Evolutionary conservation across 2,888 invertebrate genomes (phyloP).

Genomic region (Trypoxylon attenuatum): DNA sequence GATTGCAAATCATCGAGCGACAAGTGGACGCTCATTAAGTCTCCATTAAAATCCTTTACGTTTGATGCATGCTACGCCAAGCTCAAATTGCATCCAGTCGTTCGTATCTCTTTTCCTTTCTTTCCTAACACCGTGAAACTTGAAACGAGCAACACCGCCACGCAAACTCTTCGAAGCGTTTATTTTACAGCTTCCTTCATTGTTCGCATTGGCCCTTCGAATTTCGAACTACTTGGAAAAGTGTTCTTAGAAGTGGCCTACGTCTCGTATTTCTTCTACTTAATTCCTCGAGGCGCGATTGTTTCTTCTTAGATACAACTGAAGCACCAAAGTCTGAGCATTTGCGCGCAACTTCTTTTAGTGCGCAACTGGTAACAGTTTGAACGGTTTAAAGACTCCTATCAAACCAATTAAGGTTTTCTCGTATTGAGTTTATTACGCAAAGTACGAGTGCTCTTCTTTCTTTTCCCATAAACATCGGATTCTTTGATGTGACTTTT

Average conservation of each 20-base stretch:
- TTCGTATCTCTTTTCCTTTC: constrained; percentile 31
- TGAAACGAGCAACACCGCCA: constrained; percentile 13
- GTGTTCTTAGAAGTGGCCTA: constrained; percentile 2
- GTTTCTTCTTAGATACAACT: not conserved
- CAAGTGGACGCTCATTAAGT: constrained; percentile 66
- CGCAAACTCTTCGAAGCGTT: constrained; percentile 28
- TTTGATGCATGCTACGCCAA: constrained; percentile 26
- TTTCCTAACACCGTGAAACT: constrained; percentile 19
- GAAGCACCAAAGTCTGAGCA: too few species aligned
- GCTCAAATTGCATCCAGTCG: constrained; percentile 62
- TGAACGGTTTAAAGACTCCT: too few species aligned
- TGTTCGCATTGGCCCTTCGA: constrained; percentile 28
- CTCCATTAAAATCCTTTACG: constrained; percentile 52
- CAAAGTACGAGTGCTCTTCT: too few species aligned
- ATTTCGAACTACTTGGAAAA: constrained; percentile 32
- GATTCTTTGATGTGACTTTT: too few species aligned
- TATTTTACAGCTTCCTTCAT: constrained; percentile 53
- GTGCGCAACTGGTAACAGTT: too few species aligned
- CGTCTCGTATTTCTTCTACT: constrained; percentile 18
- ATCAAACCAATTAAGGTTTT: too few species aligned
- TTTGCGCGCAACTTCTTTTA: too few species aligned
- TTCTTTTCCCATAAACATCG: too few species aligned
- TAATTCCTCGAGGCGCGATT: constrained; percentile 14
- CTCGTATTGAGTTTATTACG: too few species aligned
- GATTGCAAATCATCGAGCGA: constrained; percentile 56